phyloP scores from a whole-genome alignment of 2,797 vertebrate genomes.

The Microhierax caerulescens region DNA sequence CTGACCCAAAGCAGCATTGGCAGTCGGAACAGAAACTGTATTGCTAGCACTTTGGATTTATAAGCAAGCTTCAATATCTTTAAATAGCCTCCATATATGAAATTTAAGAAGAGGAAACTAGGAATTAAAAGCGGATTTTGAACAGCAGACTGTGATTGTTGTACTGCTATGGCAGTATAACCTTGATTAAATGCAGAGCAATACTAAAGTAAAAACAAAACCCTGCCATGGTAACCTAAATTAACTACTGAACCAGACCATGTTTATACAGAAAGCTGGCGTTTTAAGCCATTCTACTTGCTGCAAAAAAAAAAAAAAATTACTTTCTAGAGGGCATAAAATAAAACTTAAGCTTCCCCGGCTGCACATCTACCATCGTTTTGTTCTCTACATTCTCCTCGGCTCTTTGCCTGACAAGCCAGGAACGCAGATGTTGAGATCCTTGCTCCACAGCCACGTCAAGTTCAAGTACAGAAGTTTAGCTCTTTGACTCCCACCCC shows the following conservation, averaged over 20 bases:
- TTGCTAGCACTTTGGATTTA: constrained; percentile 44
- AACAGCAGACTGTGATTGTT: constrained; percentile 53
- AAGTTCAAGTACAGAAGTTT: constrained; percentile 69
- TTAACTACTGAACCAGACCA: constrained; percentile 48
- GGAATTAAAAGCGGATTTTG: constrained; percentile 70
- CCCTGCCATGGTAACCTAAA: constrained; percentile 57
- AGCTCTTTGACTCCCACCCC: constrained; percentile 61
- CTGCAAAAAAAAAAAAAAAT: too few relatives aligned
- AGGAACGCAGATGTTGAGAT: not conserved
- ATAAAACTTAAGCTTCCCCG: not conserved
- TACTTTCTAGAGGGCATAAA: constrained; percentile 22
- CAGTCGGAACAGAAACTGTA: constrained; percentile 37
- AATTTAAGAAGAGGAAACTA: constrained; percentile 66
- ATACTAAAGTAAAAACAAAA: constrained; percentile 67
- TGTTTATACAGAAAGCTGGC: not conserved
- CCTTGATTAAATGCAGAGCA: constrained; percentile 68
- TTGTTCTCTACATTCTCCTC: not conserved
- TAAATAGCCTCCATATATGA: constrained; percentile 50
- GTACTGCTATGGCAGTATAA: constrained; percentile 41
- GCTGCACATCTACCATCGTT: not conserved
- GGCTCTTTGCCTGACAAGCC: not conserved
- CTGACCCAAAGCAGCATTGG: constrained; percentile 4
- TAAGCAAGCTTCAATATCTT: constrained; percentile 36
- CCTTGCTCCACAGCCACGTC: not conserved
- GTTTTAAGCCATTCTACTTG: constrained; percentile 16